Percentiles rank a stretch among this genome's conserved stretches.
Evolutionary conservation across 2,888 invertebrate species (phyloP).

Genomic region (Gerris lacustris): DNA sequence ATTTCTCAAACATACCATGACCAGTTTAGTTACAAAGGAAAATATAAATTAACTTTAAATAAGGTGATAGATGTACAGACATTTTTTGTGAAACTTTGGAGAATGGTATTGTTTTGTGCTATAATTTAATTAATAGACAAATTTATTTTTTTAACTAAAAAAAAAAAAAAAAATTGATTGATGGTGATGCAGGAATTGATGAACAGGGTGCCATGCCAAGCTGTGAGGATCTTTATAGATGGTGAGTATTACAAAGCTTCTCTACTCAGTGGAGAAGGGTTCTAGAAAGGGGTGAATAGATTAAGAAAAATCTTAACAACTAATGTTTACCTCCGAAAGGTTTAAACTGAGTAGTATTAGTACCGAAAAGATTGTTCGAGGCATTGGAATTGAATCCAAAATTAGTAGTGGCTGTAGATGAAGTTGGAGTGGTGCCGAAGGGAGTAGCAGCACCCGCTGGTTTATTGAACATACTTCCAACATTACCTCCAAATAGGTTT

Average conservation of each 20-base stretch:
- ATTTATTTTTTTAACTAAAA: no score
- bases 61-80: no score
- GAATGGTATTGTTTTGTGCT: no score
- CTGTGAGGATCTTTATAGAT: neutral
- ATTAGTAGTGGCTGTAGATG: conserved; percentile 33
- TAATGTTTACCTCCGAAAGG: conserved; percentile 38
- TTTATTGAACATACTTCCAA: conserved; percentile 54
- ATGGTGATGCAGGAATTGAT: no score
- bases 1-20: no score
- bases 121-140: no score
- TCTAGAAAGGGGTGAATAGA: neutral
- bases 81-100: no score
- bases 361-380: conserved; percentile 37
- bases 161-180: no score
- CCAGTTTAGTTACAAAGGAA: no score
- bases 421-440: conserved; percentile 39
- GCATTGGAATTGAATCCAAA: conserved; percentile 39
- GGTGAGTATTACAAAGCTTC: neutral
- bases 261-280: neutral
- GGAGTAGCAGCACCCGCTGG: conserved; percentile 40
- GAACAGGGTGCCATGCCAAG: neutral
- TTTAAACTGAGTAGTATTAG: conserved; percentile 37
- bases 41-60: no score
- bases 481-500: conserved; percentile 41
- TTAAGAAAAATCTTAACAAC: conserved; percentile 12